phyloP scores from a whole-genome alignment of 2,797 vertebrate species.

The Sardinella longiceps region DNA sequence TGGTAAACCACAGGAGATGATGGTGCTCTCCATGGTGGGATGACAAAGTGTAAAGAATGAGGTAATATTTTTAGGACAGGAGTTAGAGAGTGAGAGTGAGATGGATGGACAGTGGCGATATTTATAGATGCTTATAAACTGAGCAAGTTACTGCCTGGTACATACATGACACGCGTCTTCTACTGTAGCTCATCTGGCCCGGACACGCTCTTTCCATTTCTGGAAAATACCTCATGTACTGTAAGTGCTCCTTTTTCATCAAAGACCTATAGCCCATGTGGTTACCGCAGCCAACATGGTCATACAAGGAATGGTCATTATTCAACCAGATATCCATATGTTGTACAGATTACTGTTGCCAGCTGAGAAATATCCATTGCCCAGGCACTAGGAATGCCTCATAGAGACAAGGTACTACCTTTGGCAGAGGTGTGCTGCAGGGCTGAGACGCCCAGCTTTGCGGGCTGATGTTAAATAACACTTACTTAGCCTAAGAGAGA shows the following conservation, averaged over 20 bases:
- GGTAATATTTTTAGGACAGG: slow-evolving; percentile 28
- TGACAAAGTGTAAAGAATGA: slow-evolving; percentile 40
- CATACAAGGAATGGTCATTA: background rate
- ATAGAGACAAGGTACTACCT: background rate
- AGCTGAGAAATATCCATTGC: slow-evolving; percentile 19
- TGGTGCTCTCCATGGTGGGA: slow-evolving; percentile 27
- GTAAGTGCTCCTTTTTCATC: background rate
- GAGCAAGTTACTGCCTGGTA: slow-evolving; percentile 32
- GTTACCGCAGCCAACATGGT: background rate
- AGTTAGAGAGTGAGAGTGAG: slow-evolving; percentile 41
- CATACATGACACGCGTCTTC: background rate
- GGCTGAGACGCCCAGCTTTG: background rate
- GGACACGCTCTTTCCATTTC: background rate
- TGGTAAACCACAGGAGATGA: slow-evolving; percentile 38
- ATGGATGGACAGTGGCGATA: slow-evolving; percentile 32
- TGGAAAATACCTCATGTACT: background rate
- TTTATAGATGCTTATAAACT: slow-evolving; percentile 39
- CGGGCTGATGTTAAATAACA: slow-evolving; percentile 50
- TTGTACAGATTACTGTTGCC: slow-evolving; percentile 2
- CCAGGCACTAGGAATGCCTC: background rate
- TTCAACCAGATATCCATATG: slow-evolving; percentile 16
- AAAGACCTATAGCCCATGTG: background rate
- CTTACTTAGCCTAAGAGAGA: slow-evolving; percentile 43
- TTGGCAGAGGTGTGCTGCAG: slow-evolving; percentile 11
- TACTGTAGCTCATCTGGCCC: slow-evolving; percentile 3